Percentiles rank a stretch among this genome's conserved stretches.
These are phyloP conservation scores for Sinocyclocheilus anophthalmus DNA, from an alignment of 2,113 vertebrate species.

Conservation along the genomic window DNA sequence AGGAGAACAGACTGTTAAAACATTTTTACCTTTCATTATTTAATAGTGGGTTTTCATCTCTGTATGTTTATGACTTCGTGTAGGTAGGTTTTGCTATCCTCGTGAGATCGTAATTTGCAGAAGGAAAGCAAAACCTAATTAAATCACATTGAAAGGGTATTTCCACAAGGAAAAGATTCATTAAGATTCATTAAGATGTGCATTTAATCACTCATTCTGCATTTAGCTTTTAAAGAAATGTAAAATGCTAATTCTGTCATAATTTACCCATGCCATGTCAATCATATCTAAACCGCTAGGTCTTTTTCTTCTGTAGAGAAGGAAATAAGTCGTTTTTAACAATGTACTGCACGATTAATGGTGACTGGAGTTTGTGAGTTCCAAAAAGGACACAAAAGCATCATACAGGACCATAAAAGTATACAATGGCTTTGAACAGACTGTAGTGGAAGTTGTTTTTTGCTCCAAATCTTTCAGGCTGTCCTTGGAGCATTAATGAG, in stretches of 20 bases:
- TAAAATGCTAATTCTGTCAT: not conserved
- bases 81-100: not conserved
- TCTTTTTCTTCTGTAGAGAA: not conserved
- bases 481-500: not conserved
- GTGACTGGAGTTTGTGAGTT: not conserved
- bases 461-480: not conserved
- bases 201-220: not conserved
- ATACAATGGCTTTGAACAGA: not conserved
- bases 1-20: constrained; percentile 15
- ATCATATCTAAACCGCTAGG: not conserved
- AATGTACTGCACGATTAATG: not conserved
- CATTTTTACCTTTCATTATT: constrained; percentile 11
- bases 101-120: not conserved
- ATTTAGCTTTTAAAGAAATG: not conserved
- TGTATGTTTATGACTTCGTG: not conserved
- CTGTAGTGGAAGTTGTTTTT: not conserved
- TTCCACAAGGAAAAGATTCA: not conserved
- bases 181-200: not conserved
- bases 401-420: not conserved
- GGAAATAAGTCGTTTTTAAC: not conserved
- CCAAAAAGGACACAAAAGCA: not conserved
- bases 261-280: not conserved
- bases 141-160: not conserved
- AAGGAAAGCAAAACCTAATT: not conserved
- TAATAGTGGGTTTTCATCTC: not conserved